phyloP scores from a whole-genome alignment of 1,140 invertebrate genomes.

The Neoseiulus cucumeris region DNA sequence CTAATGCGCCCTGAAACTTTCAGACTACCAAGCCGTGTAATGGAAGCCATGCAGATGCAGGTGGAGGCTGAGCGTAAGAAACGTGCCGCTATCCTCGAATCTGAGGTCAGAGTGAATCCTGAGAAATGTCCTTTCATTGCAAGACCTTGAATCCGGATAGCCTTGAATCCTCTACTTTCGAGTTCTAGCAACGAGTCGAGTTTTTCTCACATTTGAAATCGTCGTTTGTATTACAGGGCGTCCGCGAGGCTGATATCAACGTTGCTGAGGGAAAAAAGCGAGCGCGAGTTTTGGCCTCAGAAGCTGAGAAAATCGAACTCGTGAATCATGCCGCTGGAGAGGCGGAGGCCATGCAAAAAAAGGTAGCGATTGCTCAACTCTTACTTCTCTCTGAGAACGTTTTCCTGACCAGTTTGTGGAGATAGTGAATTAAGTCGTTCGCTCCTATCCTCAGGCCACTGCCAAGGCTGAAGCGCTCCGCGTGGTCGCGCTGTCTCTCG shows the following conservation, averaged over 20 bases:
- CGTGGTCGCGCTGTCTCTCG: slow-evolving; percentile 12
- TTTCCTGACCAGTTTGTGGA: not conserved
- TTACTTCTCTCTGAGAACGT: not conserved
- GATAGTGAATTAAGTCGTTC: not conserved
- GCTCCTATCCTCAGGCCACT: not conserved
- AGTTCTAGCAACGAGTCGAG: no score
- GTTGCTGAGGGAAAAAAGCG: slow-evolving; percentile 85
- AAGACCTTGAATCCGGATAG: no score
- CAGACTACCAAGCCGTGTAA: slow-evolving; percentile 59
- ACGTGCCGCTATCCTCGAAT: slow-evolving; percentile 85
- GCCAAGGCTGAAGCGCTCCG: not conserved
- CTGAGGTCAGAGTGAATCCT: slow-evolving; percentile 87
- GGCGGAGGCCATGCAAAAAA: not conserved
- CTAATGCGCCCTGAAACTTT: slow-evolving; percentile 57
- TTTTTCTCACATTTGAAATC: no score
- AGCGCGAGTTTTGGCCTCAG: slow-evolving; percentile 72
- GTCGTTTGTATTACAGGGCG: no score
- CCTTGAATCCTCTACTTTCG: no score
- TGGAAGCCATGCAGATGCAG: slow-evolving; percentile 99
- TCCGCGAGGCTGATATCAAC: slow-evolving; percentile 81
- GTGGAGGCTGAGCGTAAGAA: slow-evolving; percentile 94
- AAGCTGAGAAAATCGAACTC: slow-evolving; percentile 29
- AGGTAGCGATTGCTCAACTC: not conserved
- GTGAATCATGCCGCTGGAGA: slow-evolving; percentile 39
- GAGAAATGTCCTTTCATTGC: no score